These are phyloP conservation scores for Drosophila melanosoma DNA, from an alignment of 2,888 invertebrate genomes.

Conservation along the genomic window DNA sequence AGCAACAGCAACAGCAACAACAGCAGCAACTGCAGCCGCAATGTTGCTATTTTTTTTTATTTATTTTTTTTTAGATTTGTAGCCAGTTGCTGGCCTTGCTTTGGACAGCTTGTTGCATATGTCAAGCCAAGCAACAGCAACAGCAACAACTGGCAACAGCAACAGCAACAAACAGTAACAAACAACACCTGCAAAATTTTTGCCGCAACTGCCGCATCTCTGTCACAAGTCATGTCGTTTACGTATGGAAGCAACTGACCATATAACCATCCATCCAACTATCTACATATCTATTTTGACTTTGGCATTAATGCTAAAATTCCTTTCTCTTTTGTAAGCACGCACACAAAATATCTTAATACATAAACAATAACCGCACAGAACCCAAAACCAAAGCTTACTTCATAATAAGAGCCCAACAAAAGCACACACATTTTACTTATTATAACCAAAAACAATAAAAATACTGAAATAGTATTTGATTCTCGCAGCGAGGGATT, in stretches of 20 bases:
- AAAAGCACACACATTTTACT: not conserved
- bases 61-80: slow-evolving; percentile 9
- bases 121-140: slow-evolving; percentile 48
- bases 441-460: not conserved
- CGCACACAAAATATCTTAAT: slow-evolving; percentile 14
- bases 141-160: slow-evolving; percentile 24
- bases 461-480: not conserved
- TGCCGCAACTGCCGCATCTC: slow-evolving; percentile 26
- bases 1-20: slow-evolving; percentile 2
- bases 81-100: slow-evolving; percentile 61
- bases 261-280: slow-evolving; percentile 23
- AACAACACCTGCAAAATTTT: slow-evolving; percentile 47
- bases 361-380: slow-evolving; percentile 6
- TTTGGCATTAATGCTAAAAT: slow-evolving; percentile 20
- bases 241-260: slow-evolving; percentile 17
- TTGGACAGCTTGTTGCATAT: slow-evolving; percentile 60
- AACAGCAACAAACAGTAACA: slow-evolving; percentile 34
- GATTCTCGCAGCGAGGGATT: not conserved
- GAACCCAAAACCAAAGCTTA: not conserved
- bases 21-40: slow-evolving; percentile 8
- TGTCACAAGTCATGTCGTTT: slow-evolving; percentile 29
- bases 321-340: slow-evolving; percentile 58
- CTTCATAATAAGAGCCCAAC: slow-evolving; percentile 5
- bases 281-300: slow-evolving; percentile 53
- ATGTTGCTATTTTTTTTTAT: slow-evolving; percentile 14